phyloP scores from a whole-genome alignment of 2,113 vertebrate genomes.

The Scatophagus argus region DNA sequence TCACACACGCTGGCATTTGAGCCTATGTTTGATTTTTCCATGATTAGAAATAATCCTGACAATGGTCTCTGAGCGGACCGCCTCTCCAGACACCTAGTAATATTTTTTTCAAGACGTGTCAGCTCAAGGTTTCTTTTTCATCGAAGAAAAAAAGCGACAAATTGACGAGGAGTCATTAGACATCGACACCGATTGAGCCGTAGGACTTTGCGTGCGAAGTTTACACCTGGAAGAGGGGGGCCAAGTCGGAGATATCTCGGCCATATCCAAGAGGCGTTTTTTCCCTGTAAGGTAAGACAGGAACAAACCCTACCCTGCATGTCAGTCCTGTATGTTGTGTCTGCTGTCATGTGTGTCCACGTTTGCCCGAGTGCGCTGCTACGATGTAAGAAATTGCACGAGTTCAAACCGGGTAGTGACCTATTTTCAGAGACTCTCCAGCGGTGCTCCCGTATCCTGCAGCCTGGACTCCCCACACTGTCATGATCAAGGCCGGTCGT shows the following conservation, averaged over 20 bases:
- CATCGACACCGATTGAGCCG: conserved; percentile 52
- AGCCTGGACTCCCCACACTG: conserved; percentile 34
- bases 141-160: conserved; percentile 31
- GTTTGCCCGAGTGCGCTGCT: conserved; percentile 7
- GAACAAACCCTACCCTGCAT: conserved; percentile 13
- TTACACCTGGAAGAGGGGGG: conserved; percentile 68
- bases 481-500: conserved; percentile 32
- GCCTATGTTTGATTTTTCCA: conserved; percentile 44
- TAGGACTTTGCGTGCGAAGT: conserved; percentile 78
- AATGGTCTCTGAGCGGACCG: conserved; percentile 77
- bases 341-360: conserved; percentile 39
- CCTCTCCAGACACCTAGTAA: conserved; percentile 68
- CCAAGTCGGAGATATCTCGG: conserved; percentile 64
- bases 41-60: conserved; percentile 70
- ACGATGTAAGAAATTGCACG: conserved; percentile 28
- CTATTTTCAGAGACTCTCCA: conserved; percentile 70
- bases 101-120: conserved; percentile 55
- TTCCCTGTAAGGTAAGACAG: conserved; percentile 79
- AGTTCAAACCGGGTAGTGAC: conserved; percentile 76
- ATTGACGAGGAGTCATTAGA: conserved; percentile 63
- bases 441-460: conserved; percentile 50
- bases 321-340: conserved; percentile 24
- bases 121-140: conserved; percentile 30
- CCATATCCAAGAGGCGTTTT: conserved; percentile 69
- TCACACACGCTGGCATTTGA: conserved; percentile 44